Evolutionary conservation across 2,797 vertebrate species (phyloP).

Genomic region (Microctenopoma stevenorrisi): DNA sequence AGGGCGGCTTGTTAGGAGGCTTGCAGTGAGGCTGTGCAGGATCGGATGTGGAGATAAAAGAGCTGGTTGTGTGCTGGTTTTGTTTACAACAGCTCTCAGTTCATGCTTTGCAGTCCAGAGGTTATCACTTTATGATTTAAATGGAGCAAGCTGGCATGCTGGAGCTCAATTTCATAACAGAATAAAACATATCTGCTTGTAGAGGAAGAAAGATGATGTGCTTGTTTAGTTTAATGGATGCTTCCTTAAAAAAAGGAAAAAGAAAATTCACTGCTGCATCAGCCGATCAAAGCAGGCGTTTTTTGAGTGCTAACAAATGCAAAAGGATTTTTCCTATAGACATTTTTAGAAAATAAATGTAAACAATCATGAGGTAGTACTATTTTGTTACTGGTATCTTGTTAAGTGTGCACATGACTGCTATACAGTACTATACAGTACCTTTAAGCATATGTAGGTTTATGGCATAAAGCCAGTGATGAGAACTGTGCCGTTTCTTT

Average conservation of each 20-base stretch:
- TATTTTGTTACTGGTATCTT: slow-evolving; percentile 76
- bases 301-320: slow-evolving; percentile 44
- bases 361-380: slow-evolving; percentile 67
- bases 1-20: background rate
- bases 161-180: slow-evolving; percentile 28
- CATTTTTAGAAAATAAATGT: slow-evolving; percentile 61
- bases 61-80: slow-evolving; percentile 40
- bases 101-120: slow-evolving; percentile 48
- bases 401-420: slow-evolving; percentile 58
- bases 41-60: slow-evolving; percentile 36
- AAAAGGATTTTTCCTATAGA: slow-evolving; percentile 57
- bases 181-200: slow-evolving; percentile 27
- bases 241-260: slow-evolving; percentile 45
- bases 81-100: slow-evolving; percentile 50
- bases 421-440: slow-evolving; percentile 60
- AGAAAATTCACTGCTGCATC: slow-evolving; percentile 65
- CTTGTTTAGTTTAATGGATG: slow-evolving; percentile 30
- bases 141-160: slow-evolving; percentile 48
- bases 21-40: slow-evolving; percentile 28
- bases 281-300: slow-evolving; percentile 43
- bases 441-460: slow-evolving; percentile 52
- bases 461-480: slow-evolving; percentile 47
- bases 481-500: slow-evolving; percentile 60
- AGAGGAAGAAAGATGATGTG: slow-evolving; percentile 18
- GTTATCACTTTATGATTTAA: slow-evolving; percentile 58